phyloP scores from a whole-genome alignment of 2,797 vertebrate species.

The Menidia menidia region DNA sequence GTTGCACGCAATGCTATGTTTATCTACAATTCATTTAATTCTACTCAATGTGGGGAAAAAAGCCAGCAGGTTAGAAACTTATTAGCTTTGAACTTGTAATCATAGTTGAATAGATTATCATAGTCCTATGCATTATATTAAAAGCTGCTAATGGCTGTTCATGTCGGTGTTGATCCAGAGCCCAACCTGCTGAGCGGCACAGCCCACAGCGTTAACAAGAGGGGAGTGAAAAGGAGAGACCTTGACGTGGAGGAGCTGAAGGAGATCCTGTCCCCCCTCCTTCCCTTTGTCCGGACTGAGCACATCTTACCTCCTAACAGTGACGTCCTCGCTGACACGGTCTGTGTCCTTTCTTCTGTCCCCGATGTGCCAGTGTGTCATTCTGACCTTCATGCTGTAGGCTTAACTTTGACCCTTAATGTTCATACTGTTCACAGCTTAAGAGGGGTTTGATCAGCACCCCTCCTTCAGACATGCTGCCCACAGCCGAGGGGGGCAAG shows the following conservation, averaged over 20 bases:
- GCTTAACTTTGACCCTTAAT: slow-evolving; percentile 40
- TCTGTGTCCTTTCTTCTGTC: slow-evolving; percentile 46
- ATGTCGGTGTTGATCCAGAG: slow-evolving; percentile 81
- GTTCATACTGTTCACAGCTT: slow-evolving; percentile 82
- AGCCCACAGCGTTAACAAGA: slow-evolving; percentile 98
- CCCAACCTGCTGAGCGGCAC: slow-evolving; percentile 98
- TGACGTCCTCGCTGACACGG: slow-evolving; percentile 83
- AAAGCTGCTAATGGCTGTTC: slow-evolving; percentile 29
- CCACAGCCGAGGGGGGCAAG: slow-evolving; percentile 94
- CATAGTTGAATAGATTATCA: slow-evolving; percentile 17
- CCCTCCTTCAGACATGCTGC: slow-evolving; percentile 98
- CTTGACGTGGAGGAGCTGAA: slow-evolving; percentile 96
- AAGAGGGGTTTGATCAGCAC: slow-evolving; percentile 98
- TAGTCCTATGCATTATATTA: slow-evolving; percentile 18
- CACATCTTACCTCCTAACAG: slow-evolving; percentile 95
- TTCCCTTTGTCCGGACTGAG: slow-evolving; percentile 94
- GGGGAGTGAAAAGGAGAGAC: slow-evolving; percentile 96
- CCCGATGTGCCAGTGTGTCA: slow-evolving; percentile 22
- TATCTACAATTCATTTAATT: slow-evolving; percentile 25
- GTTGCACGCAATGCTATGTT: slow-evolving; percentile 12
- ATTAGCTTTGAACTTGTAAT: slow-evolving; percentile 31
- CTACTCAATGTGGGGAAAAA: slow-evolving; percentile 26
- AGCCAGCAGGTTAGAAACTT: slow-evolving; percentile 8
- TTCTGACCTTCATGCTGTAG: slow-evolving; percentile 23
- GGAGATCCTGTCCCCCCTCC: slow-evolving; percentile 93